These are phyloP conservation scores for Rhagologus leucostigma DNA, from an alignment of 2,113 vertebrate species.

Conservation along the genomic window DNA sequence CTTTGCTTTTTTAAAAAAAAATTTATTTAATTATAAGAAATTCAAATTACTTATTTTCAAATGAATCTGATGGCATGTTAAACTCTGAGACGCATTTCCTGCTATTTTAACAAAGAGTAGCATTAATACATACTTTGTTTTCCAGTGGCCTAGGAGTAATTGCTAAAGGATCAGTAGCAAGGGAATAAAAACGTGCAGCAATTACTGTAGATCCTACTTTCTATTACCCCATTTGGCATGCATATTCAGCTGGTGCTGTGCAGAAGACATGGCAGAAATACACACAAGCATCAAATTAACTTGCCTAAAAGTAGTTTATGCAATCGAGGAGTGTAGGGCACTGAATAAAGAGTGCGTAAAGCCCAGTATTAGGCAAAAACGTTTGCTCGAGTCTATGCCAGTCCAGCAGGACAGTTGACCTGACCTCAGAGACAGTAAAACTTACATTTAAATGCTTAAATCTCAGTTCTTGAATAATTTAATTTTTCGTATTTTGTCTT, in stretches of 20 bases:
- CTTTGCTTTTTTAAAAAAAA: neutral
- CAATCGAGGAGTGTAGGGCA: fast-evolving
- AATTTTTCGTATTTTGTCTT: neutral
- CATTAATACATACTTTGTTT: neutral
- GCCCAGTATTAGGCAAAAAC: neutral
- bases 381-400: fast-evolving
- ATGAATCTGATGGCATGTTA: neutral
- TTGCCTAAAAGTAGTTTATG: neutral
- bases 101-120: neutral
- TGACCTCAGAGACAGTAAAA: neutral
- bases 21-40: neutral
- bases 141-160: neutral
- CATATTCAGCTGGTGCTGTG: neutral
- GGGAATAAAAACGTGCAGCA: neutral
- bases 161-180: neutral
- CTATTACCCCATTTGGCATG: neutral
- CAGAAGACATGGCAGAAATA: neutral
- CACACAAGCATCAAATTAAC: neutral
- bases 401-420: neutral
- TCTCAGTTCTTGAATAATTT: neutral
- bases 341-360: neutral
- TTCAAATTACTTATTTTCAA: neutral
- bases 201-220: neutral
- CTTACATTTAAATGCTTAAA: neutral
- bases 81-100: neutral